These are phyloP conservation scores for Orthonychiurus folsomi DNA, from an alignment of 2,888 invertebrate species.

Conservation along the genomic window DNA sequence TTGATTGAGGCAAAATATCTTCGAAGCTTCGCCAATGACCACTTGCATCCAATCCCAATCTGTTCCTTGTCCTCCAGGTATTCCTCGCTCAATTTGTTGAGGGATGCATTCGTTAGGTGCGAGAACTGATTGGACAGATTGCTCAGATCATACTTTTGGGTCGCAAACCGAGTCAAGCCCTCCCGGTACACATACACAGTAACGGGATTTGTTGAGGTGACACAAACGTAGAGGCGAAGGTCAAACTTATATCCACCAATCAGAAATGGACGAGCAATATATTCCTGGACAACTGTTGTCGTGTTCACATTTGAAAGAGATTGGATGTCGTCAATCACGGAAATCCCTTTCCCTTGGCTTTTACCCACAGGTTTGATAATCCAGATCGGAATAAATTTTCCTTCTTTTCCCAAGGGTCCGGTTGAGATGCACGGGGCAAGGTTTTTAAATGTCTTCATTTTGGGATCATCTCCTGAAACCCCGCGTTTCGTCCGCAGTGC, in stretches of 20 bases:
- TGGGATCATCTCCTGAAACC: not conserved
- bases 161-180: slow-evolving; percentile 70
- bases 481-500: not conserved
- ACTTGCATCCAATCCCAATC: slow-evolving; percentile 73
- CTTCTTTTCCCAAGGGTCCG: not conserved
- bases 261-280: slow-evolving; percentile 65
- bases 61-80: slow-evolving; percentile 73
- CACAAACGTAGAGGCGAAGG: slow-evolving; percentile 77
- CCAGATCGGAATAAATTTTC: slow-evolving; percentile 49
- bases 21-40: slow-evolving; percentile 69
- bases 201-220: slow-evolving; percentile 76
- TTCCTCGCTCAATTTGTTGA: slow-evolving; percentile 78
- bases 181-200: slow-evolving; percentile 81
- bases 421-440: not conserved
- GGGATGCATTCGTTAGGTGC: slow-evolving; percentile 82
- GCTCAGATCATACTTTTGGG: slow-evolving; percentile 72
- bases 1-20: slow-evolving; percentile 59
- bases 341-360: slow-evolving; percentile 75
- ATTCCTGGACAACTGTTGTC: slow-evolving; percentile 50
- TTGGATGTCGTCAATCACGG: slow-evolving; percentile 62
- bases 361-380: slow-evolving; percentile 80
- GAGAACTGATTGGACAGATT: slow-evolving; percentile 74
- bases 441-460: slow-evolving; percentile 10
- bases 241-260: slow-evolving; percentile 89
- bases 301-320: slow-evolving; percentile 63